Evolutionary conservation across 64 coral and sea anemone genomes (phyloP).

Genomic region (Porites australiensis): DNA sequence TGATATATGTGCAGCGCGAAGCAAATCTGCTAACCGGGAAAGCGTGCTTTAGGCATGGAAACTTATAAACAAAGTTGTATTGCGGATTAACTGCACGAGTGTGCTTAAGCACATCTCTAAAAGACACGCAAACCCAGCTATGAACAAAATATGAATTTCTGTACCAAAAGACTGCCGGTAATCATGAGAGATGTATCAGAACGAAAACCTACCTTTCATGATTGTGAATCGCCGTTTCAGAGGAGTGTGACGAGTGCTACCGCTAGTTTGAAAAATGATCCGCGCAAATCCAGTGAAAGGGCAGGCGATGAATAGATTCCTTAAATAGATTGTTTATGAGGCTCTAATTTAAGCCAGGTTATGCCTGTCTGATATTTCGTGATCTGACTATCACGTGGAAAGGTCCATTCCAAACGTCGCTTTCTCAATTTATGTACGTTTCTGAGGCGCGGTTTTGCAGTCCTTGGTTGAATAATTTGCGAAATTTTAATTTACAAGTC

Average conservation of each 20-base stretch:
- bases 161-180: too few relatives aligned
- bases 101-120: too few relatives aligned
- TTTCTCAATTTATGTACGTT: neutral
- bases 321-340: too few relatives aligned
- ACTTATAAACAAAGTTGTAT: neutral
- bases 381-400: neutral
- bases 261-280: too few relatives aligned
- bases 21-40: neutral
- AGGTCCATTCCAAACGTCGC: too few relatives aligned
- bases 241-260: neutral
- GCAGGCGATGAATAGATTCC: neutral
- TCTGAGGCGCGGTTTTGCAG: neutral
- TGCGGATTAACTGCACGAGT: too few relatives aligned
- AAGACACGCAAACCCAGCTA: too few relatives aligned
- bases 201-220: constrained; percentile 34
- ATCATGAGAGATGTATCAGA: too few relatives aligned
- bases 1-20: too few relatives aligned
- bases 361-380: neutral
- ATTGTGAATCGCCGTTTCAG: neutral
- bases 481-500: too few relatives aligned
- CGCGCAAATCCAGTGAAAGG: neutral
- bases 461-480: neutral
- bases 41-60: neutral
- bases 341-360: too few relatives aligned
- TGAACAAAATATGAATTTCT: too few relatives aligned